These are phyloP conservation scores for Australoheros facetus DNA, from an alignment of 2,797 vertebrate genomes.

Conservation along the genomic window DNA sequence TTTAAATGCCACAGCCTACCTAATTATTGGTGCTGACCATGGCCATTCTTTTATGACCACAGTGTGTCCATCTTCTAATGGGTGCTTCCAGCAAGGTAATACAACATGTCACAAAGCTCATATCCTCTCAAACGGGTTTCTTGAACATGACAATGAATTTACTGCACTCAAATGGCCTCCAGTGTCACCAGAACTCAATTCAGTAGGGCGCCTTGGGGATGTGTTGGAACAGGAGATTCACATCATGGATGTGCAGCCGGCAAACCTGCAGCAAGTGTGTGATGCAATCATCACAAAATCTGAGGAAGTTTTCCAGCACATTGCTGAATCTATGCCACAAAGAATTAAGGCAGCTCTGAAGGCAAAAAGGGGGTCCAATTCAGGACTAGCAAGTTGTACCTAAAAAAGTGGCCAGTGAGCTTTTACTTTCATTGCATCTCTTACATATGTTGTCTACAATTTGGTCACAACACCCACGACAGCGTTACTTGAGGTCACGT, in stretches of 20 bases:
- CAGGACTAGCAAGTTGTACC: not conserved
- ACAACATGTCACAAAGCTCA: not conserved
- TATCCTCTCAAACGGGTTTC: not conserved
- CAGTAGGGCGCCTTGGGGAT: too few species aligned
- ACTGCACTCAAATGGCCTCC: not conserved
- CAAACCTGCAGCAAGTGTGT: not conserved
- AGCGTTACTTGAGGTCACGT: not conserved
- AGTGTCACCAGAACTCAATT: too few species aligned
- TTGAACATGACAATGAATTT: not conserved
- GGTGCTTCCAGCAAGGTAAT: not conserved
- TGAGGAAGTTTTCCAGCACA: not conserved
- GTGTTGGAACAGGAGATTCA: not conserved
- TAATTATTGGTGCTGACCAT: not conserved
- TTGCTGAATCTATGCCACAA: fast-evolving
- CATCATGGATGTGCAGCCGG: not conserved
- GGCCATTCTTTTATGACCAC: not conserved
- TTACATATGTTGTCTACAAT: not conserved
- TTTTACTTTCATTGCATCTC: not conserved
- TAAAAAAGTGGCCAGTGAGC: not conserved
- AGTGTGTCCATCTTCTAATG: not conserved
- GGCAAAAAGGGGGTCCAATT: fast-evolving
- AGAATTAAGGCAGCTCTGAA: not conserved
- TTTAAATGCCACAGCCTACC: not conserved
- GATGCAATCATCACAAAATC: not conserved
- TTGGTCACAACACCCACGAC: not conserved